A percentile compares a stretch with the other conserved stretches of the same genome.
Evolutionary conservation across 2,888 invertebrate genomes (phyloP).

Genomic region (Cephus pygmeus): DNA sequence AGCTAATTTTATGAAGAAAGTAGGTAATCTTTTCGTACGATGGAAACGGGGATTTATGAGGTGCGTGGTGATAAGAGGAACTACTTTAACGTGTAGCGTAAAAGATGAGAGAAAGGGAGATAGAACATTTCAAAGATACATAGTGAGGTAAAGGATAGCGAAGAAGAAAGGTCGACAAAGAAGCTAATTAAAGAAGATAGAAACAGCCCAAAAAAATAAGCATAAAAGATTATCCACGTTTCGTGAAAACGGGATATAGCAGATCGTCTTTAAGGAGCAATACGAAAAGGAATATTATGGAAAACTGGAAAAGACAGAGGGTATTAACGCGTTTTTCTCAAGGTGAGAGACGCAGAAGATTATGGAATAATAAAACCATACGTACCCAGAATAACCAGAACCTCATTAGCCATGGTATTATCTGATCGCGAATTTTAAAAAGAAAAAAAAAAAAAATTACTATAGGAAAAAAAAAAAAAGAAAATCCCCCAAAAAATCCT

Average conservation of each 20-base stretch:
- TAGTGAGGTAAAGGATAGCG: neutral
- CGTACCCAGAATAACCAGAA: neutral
- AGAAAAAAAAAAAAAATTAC: neutral
- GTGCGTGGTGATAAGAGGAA: neutral
- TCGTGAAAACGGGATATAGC: neutral
- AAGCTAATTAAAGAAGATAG: neutral
- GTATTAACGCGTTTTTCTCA: neutral
- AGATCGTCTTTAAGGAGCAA: neutral
- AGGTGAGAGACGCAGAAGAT: neutral
- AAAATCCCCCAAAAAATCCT: neutral
- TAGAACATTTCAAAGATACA: neutral
- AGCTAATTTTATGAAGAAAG: neutral
- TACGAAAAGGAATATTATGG: neutral
- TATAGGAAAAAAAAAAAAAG: neutral
- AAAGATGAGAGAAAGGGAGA: neutral
- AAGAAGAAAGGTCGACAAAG: neutral
- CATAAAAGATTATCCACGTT: neutral
- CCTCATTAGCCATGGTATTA: neutral
- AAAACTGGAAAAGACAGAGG: neutral
- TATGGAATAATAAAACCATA: neutral
- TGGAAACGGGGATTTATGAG: neutral
- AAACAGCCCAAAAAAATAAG: neutral
- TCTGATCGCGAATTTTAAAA: neutral
- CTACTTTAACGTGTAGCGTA: neutral
- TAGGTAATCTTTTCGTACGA: neutral